Base-by-base conservation (phyloP, 2,797 vertebrate genomes). In the Jordanella pulchra region DNA sequence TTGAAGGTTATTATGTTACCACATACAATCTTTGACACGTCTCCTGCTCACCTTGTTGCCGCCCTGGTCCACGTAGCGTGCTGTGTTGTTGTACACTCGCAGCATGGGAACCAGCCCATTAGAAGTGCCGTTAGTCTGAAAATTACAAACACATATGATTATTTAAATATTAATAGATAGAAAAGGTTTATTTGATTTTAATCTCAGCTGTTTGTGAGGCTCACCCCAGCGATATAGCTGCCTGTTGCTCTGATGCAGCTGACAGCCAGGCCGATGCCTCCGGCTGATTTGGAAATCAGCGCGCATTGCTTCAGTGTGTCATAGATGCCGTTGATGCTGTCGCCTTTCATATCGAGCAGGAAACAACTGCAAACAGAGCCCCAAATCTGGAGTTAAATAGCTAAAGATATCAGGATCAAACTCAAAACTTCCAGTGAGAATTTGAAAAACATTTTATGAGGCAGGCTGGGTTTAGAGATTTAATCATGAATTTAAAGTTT, bases 101-200 rank as follows among this genome's bases (percentile, higher is more conserved):
- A 99, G 94, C 98, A 99, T 99, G 0, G 98, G 98, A 30, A 99
- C 97, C 11, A 99, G 91, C 30, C 98, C 98, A 0, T 99, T 99
- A 65, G 97, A 99, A 55, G 89, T 96, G 1, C 98, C 98, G 11
- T 98, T 99, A 2, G 97, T 99, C 92, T 93, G 78, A 79, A 83
- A 86, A 67, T 78, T 25, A 82, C 39, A 0, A 42, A 54, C 1
- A 51, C 27, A 51, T 28, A 27, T 23, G 21, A 2, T 2, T 51
- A 6, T 51, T 51, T 47, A 7, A 72, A 72, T 67, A 60, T 28
- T 45, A 6, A 1, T 13, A 73, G 25, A 6, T 21, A 27, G 1
- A 7, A 17, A 9, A 2, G 25, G 9, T 69, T 6, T 14, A 23
- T n/a, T 65, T 42, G 25, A 71, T 27, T 77, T 60, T 44, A 18